These are phyloP conservation scores for Leucosticte australis DNA, from an alignment of 2,113 vertebrate species.

Conservation along the genomic window DNA sequence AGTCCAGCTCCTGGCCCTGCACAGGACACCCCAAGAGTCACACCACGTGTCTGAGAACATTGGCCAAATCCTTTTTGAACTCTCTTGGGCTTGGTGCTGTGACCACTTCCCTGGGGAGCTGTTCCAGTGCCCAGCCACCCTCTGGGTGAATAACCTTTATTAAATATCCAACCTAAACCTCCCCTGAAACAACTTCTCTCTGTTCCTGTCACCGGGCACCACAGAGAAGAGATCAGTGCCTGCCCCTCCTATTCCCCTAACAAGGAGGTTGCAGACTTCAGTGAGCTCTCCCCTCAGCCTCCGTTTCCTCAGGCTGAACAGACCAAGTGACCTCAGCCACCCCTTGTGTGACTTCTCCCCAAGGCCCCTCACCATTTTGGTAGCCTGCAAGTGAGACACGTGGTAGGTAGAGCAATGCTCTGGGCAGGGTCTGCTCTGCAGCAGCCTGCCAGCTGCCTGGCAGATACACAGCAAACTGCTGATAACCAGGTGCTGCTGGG, in stretches of 20 bases:
- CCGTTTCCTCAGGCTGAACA: not conserved
- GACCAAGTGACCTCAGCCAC: not conserved
- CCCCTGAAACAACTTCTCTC: not conserved
- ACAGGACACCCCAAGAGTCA: not conserved
- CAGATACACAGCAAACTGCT: not conserved
- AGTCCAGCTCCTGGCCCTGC: not conserved
- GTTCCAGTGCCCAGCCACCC: not conserved
- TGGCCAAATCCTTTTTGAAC: not conserved
- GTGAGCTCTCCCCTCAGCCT: not conserved
- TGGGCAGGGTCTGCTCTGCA: not conserved
- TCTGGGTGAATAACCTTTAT: not conserved
- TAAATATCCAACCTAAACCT: not conserved
- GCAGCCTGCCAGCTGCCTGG: not conserved
- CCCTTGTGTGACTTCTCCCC: not conserved
- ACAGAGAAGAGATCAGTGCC: not conserved
- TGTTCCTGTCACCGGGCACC: not conserved
- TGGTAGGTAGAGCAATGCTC: not conserved
- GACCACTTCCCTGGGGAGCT: not conserved
- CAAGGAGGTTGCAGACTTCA: fast-evolving
- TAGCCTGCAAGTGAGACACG: fast-evolving
- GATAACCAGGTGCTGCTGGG: not conserved
- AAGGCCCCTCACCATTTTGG: not conserved
- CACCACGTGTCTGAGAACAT: not conserved
- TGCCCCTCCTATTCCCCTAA: not conserved
- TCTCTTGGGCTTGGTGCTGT: fast-evolving